phyloP scores from a whole-genome alignment of 2,888 invertebrate species.

The Scelioninae gen. 2 region DNA sequence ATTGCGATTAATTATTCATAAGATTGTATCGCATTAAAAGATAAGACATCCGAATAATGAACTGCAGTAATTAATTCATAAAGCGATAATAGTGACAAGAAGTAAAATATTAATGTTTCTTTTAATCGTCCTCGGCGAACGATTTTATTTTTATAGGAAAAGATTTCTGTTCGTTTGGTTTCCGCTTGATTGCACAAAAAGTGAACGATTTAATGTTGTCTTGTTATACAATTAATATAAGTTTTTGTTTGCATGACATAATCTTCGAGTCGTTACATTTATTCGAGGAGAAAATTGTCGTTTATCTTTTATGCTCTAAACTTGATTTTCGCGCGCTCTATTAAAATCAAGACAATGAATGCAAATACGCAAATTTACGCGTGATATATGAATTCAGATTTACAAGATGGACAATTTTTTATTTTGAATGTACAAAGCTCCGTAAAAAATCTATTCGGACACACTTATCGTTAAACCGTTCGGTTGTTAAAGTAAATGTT shows the following conservation, averaged over 20 bases:
- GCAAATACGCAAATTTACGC: too few species aligned
- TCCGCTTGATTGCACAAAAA: constrained; percentile 22
- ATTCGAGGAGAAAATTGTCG: constrained; percentile 5
- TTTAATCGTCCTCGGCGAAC: constrained; percentile 26
- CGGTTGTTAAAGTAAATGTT: too few species aligned
- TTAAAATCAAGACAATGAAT: too few species aligned
- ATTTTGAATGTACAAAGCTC: too few species aligned
- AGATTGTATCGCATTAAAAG: not conserved
- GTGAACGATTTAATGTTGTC: constrained; percentile 27
- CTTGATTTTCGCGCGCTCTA: not conserved
- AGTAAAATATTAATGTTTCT: constrained; percentile 6
- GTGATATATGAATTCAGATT: too few species aligned
- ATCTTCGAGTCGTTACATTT: constrained; percentile 3
- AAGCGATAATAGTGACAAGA: constrained; percentile 16
- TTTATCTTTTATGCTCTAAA: not conserved
- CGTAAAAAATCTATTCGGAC: too few species aligned
- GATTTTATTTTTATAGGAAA: constrained; percentile 1
- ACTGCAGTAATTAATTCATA: constrained; percentile 8
- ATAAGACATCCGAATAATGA: constrained; percentile 5
- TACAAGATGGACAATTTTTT: too few species aligned
- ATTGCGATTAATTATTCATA: constrained; percentile 8
- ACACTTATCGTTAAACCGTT: too few species aligned
- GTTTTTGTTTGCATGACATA: constrained; percentile 36
- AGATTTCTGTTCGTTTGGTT: not conserved
- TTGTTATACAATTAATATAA: constrained; percentile 41